Conservation (phyloP, 35 echinoderm and acorn worm genomes). For the Strongylocentrotus purpuratus region DNA sequence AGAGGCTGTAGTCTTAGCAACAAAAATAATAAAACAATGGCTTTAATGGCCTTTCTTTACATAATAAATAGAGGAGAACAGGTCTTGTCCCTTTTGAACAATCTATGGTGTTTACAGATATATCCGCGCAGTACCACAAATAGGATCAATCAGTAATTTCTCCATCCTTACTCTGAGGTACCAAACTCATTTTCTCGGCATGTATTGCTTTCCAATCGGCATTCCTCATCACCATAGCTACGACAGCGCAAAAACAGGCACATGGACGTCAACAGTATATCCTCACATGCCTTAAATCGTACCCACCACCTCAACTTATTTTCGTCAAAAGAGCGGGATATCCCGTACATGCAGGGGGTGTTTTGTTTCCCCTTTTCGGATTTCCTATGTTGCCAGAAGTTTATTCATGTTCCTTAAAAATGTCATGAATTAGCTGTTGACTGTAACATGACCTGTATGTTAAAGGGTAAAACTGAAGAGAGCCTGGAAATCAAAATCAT, state of each 20-base stretch:
- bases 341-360: not conserved
- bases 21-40: not conserved
- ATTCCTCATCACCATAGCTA: not conserved
- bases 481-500: too few species aligned
- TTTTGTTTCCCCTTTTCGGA: constrained; percentile 10
- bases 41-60: not conserved
- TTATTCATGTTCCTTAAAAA: not conserved
- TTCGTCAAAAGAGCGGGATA: constrained; percentile 6
- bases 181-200: not conserved
- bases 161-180: not conserved
- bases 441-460: not conserved
- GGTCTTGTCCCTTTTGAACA: not conserved
- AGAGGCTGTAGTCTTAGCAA: not conserved
- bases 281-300: not conserved
- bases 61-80: not conserved
- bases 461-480: not conserved
- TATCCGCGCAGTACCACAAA: not conserved
- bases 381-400: not conserved
- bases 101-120: not conserved
- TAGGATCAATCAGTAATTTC: not conserved
- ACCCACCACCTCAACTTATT: not conserved
- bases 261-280: not conserved
- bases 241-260: not conserved
- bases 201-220: not conserved
- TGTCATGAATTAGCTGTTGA: not conserved